Conservation (phyloP, 1,140 invertebrate species). For the Heliconius hermathena region DNA sequence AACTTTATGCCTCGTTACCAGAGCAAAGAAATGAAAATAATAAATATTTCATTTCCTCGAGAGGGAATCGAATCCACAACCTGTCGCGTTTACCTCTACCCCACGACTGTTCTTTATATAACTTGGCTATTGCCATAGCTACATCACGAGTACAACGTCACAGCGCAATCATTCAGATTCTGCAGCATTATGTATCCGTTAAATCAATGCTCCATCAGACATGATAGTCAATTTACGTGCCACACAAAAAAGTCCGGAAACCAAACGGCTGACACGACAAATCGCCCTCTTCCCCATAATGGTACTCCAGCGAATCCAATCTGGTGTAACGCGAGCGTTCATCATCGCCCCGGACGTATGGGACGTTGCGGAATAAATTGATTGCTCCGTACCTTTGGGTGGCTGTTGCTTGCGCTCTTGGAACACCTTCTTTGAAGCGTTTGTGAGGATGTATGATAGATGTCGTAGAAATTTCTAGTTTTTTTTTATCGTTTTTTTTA, state of each 20-base stretch:
- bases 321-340: conserved; percentile 33
- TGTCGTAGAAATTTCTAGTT: too few species aligned
- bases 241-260: conserved; percentile 40
- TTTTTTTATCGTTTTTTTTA: too few species aligned
- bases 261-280: conserved; percentile 44
- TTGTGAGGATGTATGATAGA: background rate
- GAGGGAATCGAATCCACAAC: too few species aligned
- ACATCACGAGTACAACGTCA: too few species aligned
- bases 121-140: too few species aligned
- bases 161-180: background rate
- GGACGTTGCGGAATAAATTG: background rate
- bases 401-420: background rate
- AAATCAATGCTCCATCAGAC: conserved; percentile 32
- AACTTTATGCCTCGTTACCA: too few species aligned
- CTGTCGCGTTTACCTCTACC: too few species aligned
- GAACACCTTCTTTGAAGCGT: background rate
- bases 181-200: conserved; percentile 19
- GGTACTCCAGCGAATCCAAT: conserved; percentile 39
- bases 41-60: too few species aligned
- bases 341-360: conserved; percentile 29
- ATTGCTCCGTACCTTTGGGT: background rate
- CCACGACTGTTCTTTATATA: too few species aligned
- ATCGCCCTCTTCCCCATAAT: conserved; percentile 46
- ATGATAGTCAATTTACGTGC: conserved; percentile 37
- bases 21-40: too few species aligned